Conservation (phyloP, 1,140 invertebrate genomes). For the Monomorium pharaonis region DNA sequence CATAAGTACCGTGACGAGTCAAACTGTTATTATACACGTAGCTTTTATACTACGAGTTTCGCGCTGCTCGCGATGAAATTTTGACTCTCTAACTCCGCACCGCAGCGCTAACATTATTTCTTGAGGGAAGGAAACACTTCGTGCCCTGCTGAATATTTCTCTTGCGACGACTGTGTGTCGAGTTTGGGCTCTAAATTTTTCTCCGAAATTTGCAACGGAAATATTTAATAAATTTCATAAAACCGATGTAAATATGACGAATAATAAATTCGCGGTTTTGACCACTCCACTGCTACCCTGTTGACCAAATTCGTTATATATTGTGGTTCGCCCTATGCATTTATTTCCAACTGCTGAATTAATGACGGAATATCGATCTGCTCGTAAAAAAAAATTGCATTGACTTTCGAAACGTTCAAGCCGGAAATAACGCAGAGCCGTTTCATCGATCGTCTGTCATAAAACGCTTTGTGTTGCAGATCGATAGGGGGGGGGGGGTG, state of each 20-base stretch:
- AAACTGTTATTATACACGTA: not conserved
- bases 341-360: slow-evolving; percentile 38
- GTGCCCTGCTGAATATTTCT: not conserved
- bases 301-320: slow-evolving; percentile 49
- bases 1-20: not conserved
- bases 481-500: not conserved
- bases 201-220: not conserved
- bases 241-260: slow-evolving; percentile 45
- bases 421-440: slow-evolving; percentile 25
- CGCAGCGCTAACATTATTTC: not conserved
- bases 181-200: slow-evolving; percentile 11
- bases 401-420: slow-evolving; percentile 28
- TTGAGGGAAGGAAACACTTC: not conserved
- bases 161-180: not conserved
- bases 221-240: slow-evolving; percentile 41
- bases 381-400: not conserved
- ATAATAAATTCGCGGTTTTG: slow-evolving; percentile 51
- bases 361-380: slow-evolving; percentile 30
- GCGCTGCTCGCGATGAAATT: slow-evolving; percentile 2
- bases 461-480: slow-evolving; percentile 39
- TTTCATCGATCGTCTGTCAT: slow-evolving; percentile 32
- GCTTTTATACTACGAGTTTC: slow-evolving; percentile 7
- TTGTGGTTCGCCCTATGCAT: slow-evolving; percentile 27
- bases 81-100: not conserved
- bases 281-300: slow-evolving; percentile 5